A percentile compares a stretch with the other conserved stretches of the same genome.
Conservation (phyloP, 2,113 vertebrate genomes). For the Cyprinodon variegatus region DNA sequence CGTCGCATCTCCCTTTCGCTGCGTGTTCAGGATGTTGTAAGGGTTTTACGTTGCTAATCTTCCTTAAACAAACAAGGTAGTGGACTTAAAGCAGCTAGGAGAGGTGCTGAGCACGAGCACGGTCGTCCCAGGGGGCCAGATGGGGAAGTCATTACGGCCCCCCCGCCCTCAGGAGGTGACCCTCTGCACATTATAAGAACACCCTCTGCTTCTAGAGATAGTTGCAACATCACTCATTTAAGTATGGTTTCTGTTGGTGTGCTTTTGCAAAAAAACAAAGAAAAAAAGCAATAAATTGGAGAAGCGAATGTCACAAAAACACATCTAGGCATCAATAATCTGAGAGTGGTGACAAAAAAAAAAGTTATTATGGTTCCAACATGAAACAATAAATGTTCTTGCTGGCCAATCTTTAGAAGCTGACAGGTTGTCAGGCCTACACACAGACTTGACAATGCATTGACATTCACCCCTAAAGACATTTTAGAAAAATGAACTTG, state of each 20-base stretch:
- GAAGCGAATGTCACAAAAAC: not conserved
- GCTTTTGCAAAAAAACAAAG: not conserved
- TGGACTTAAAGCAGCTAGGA: slow-evolving; percentile 74
- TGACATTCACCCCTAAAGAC: not conserved
- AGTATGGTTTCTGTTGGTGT: not conserved
- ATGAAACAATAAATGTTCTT: not conserved
- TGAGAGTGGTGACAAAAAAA: not conserved
- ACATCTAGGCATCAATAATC: not conserved
- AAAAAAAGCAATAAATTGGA: not conserved
- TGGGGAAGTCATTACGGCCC: slow-evolving; percentile 82
- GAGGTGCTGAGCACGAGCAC: slow-evolving; percentile 79
- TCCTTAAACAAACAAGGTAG: slow-evolving; percentile 80
- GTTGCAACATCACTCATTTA: slow-evolving; percentile 25
- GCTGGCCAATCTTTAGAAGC: not conserved
- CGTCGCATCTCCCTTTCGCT: slow-evolving; percentile 53
- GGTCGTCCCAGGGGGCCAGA: slow-evolving; percentile 76
- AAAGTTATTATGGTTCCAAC: not conserved
- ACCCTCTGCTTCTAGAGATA: slow-evolving; percentile 25
- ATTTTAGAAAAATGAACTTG: not conserved
- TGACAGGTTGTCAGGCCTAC: not conserved
- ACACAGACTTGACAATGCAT: not conserved
- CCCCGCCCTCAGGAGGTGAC: slow-evolving; percentile 66
- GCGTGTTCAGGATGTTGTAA: slow-evolving; percentile 79
- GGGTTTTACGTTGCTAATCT: slow-evolving; percentile 85
- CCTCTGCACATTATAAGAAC: slow-evolving; percentile 57